Conservation (phyloP, 2,888 invertebrate species). For the Chloromyia formosa region DNA sequence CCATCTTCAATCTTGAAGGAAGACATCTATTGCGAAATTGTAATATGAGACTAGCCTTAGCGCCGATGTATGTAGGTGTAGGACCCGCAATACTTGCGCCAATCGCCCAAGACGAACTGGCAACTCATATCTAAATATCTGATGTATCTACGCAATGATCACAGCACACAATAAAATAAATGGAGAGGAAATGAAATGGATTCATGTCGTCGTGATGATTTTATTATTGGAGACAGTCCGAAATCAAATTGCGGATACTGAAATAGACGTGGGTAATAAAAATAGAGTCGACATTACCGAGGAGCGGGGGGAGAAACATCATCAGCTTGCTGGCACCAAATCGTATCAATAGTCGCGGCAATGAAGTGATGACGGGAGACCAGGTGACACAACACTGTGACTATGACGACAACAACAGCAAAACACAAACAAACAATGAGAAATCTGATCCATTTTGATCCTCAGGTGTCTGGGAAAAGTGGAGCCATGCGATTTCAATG, state of each 20-base stretch:
- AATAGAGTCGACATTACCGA: neutral
- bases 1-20: constrained; percentile 25
- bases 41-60: neutral
- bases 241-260: constrained; percentile 36
- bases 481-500: neutral
- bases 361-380: neutral
- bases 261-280: constrained; percentile 33
- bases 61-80: neutral
- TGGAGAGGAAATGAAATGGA: constrained; percentile 28
- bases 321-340: neutral
- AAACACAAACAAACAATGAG: neutral
- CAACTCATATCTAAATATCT: neutral
- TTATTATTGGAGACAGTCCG: constrained; percentile 34
- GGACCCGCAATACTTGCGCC: neutral
- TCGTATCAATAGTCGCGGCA: neutral
- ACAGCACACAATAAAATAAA: constrained; percentile 28
- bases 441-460: constrained; percentile 27
- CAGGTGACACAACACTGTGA: constrained; percentile 1
- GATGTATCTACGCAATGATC: constrained; percentile 9
- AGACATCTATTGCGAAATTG: constrained; percentile 1
- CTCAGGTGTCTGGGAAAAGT: constrained; percentile 39
- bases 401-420: neutral
- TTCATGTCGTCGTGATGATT: neutral
- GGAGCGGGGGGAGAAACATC: neutral
- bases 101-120: neutral